Percentiles rank a stretch among this genome's conserved stretches.
Evolutionary conservation across 2,888 invertebrate genomes (phyloP).

Genomic region (Pseudococcus longispinus): DNA sequence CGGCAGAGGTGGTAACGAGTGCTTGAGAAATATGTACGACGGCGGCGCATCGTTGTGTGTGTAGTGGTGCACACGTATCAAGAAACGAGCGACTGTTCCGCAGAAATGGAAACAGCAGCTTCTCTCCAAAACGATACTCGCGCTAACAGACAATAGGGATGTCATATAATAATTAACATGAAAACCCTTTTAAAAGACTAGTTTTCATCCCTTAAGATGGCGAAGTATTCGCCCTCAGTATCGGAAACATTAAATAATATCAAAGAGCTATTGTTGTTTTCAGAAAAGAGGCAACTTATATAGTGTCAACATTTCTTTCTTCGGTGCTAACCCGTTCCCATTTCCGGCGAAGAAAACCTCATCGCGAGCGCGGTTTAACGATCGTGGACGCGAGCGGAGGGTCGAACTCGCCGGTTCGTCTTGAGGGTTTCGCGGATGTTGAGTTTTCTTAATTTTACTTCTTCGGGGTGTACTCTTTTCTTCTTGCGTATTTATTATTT

Average conservation of each 20-base stretch:
- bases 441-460: constrained; percentile 10
- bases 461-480: neutral
- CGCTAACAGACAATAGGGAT: constrained; percentile 48
- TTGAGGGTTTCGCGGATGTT: neutral
- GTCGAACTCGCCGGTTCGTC: neutral
- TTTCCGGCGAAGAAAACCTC: constrained; percentile 28
- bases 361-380: neutral
- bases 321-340: constrained; percentile 31
- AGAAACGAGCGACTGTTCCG: neutral
- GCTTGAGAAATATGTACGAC: neutral
- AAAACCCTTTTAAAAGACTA: constrained; percentile 52
- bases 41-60: neutral
- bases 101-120: constrained; percentile 49
- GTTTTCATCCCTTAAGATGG: constrained; percentile 49
- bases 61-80: neutral
- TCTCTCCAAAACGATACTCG: constrained; percentile 47
- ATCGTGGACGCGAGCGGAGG: neutral
- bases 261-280: constrained; percentile 52
- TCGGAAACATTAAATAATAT: constrained; percentile 56
- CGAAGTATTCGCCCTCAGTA: constrained; percentile 47
- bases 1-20: neutral
- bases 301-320: constrained; percentile 38
- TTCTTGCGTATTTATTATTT: neutral
- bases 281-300: constrained; percentile 37
- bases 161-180: constrained; percentile 51